phyloP scores from a whole-genome alignment of 2,888 invertebrate genomes.

The Philereme vetulata region DNA sequence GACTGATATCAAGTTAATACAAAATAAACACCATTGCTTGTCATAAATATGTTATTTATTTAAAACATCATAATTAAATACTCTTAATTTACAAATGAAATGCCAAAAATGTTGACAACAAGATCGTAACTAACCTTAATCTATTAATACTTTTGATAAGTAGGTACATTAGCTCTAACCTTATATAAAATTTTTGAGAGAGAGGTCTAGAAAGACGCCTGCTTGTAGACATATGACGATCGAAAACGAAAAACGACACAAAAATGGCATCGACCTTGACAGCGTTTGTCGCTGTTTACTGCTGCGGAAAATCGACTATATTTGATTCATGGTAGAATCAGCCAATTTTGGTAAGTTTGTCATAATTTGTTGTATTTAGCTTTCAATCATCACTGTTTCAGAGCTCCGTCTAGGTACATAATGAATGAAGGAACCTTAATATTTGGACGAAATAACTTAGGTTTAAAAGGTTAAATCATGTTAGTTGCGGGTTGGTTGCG shows the following conservation, averaged over 20 bases:
- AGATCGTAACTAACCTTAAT: constrained; percentile 61
- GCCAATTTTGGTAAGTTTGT: not conserved
- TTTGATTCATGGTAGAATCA: too few relatives aligned
- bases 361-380: not conserved
- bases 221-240: constrained; percentile 7
- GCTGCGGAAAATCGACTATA: too few relatives aligned
- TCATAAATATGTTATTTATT: constrained; percentile 81
- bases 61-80: constrained; percentile 76
- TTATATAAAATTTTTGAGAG: constrained; percentile 65
- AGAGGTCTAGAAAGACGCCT: constrained; percentile 56
- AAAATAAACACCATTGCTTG: constrained; percentile 52
- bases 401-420: constrained; percentile 37
- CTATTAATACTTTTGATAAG: constrained; percentile 75
- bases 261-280: not conserved
- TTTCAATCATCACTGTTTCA: not conserved
- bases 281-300: not conserved
- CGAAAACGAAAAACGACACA: constrained; percentile 10
- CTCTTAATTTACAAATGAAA: constrained; percentile 71
- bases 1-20: not conserved
- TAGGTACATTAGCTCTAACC: constrained; percentile 57
- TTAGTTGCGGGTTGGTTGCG: constrained; percentile 47
- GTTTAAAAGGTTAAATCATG: constrained; percentile 24
- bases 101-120: constrained; percentile 77
- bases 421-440: constrained; percentile 52
- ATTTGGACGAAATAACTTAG: constrained; percentile 72